Conservation (phyloP, 2,888 invertebrate genomes). For the Lithophane socia region DNA sequence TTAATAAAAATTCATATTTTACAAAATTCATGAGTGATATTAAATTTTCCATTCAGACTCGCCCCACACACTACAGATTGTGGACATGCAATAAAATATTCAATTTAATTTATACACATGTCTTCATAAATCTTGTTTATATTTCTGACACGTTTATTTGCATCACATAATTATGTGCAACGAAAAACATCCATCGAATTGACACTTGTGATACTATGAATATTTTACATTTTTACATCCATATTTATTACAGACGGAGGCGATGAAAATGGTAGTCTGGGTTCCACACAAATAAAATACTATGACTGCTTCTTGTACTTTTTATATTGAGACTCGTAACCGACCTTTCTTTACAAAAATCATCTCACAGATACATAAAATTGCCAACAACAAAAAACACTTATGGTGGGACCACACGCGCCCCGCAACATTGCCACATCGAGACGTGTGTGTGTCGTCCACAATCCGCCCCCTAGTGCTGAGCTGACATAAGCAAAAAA, state of each 20-base stretch:
- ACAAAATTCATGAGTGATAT: background rate
- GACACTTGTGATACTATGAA: conserved; percentile 30
- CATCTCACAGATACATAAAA: no score
- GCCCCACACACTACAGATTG: background rate
- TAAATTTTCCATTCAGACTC: conserved; percentile 8
- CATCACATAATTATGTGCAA: conserved; percentile 18
- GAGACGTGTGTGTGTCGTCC: no score
- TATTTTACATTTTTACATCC: conserved; percentile 6
- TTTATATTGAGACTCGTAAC: no score
- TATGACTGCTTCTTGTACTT: no score
- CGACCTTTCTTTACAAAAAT: no score
- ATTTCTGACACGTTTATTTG: conserved; percentile 26
- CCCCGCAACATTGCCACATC: no score
- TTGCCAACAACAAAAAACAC: no score
- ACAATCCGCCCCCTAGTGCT: no score
- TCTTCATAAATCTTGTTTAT: conserved; percentile 1
- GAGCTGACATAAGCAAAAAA: no score
- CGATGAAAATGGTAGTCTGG: no score
- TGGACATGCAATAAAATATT: conserved; percentile 39
- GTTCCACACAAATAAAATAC: no score
- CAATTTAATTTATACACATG: conserved; percentile 10
- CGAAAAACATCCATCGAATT: conserved; percentile 13
- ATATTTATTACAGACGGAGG: background rate
- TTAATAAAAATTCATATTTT: conserved; percentile 5
- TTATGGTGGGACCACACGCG: no score